Base-by-base conservation (phyloP, 2,888 invertebrate genomes). In the Torymus texanus region DNA sequence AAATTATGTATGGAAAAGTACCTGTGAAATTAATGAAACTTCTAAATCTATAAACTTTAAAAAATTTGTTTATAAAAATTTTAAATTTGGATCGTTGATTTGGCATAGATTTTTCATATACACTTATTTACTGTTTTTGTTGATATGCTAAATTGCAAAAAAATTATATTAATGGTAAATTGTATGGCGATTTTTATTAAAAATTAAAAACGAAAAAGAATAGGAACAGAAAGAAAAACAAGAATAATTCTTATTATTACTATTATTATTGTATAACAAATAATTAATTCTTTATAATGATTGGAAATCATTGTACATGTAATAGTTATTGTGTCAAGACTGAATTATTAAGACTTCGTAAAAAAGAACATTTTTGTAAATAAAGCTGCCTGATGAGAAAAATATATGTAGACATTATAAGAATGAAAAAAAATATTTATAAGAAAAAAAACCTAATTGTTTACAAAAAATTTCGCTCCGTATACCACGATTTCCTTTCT, bases 321-420 rank as follows among this genome's bases (percentile, higher is more conserved):
- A 77, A 82, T 72, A 82, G 59, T 79, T 85, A 86, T 87, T 87
- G 85, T 87, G 84, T 87, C 86, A 88, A 88, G 88, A 88, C 88
- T 88, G 88, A 88, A 84, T 86, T 86, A 87, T 86, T 84, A 87
- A 88, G 87, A 88, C 86, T 88, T 87, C 82, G 85, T 87, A 86
- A 83, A 85, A 85, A 82, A 87, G 83, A 87, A 88, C 86, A 86
- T 87, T 88, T 88, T 88, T 88, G 86, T 88, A 87, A 88, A 88
- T 88, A 88, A 85, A 86, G 84, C 85, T 87, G 85, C 85, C 86
- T 85, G 84, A 84, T 66, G 65, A 82, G 61, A 85, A 84, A 83
- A 86, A 86, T 82, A 85, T 87, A 85, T 87, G 85, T 87, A 88
- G 83, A 85, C 83, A 85, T 84, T 55, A 85, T 83, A 81, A 84